These are phyloP conservation scores for Apis florea DNA, from an alignment of 1,140 invertebrate species.

Conservation along the genomic window DNA sequence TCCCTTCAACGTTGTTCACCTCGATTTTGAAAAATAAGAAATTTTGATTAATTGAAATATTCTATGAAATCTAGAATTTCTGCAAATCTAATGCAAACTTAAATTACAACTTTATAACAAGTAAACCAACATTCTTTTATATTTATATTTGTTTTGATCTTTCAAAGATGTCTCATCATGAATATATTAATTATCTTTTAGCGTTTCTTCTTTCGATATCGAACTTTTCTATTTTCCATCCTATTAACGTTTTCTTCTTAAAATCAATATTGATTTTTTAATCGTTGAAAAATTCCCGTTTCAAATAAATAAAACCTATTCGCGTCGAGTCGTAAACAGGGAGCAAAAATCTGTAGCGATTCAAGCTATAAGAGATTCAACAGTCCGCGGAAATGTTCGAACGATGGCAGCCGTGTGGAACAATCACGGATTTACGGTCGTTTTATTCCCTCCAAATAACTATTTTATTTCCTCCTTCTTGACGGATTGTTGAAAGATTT, in stretches of 20 bases:
- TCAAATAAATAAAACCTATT: slow-evolving; percentile 9
- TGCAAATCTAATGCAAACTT: too few relatives aligned
- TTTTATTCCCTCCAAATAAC: not conserved
- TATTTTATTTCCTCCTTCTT: not conserved
- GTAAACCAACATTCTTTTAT: too few relatives aligned
- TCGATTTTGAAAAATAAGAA: not conserved
- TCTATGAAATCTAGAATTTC: too few relatives aligned
- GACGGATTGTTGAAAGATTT: not conserved
- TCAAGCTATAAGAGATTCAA: slow-evolving; percentile 14
- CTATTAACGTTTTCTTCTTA: too few relatives aligned
- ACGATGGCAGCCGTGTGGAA: not conserved
- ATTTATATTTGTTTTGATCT: too few relatives aligned
- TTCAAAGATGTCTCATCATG: too few relatives aligned
- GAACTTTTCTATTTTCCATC: too few relatives aligned
- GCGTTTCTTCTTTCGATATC: too few relatives aligned
- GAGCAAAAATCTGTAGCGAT: slow-evolving; percentile 3
- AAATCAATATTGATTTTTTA: not conserved
- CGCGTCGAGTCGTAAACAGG: not conserved
- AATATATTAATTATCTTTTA: too few relatives aligned
- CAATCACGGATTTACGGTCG: not conserved
- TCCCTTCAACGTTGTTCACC: not conserved
- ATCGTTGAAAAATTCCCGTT: not conserved
- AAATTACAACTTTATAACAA: too few relatives aligned
- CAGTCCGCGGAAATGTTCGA: not conserved
- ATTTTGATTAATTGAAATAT: too few relatives aligned